phyloP scores from a whole-genome alignment of 2,888 invertebrate genomes.

The Netelia fuscicornis region DNA sequence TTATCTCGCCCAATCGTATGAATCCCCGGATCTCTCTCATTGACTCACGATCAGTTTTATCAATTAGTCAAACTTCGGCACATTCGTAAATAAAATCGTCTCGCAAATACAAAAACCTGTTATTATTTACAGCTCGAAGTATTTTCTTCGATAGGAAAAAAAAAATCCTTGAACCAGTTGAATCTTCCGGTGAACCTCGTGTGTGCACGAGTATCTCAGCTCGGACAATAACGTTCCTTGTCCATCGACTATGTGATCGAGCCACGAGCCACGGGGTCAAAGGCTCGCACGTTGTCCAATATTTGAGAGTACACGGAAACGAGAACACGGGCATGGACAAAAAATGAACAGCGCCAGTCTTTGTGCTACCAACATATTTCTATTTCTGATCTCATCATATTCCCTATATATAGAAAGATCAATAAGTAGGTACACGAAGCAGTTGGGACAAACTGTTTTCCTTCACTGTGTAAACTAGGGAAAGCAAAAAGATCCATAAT shows the following conservation, averaged over 20 bases:
- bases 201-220: conserved; percentile 5
- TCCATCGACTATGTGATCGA: conserved; percentile 19
- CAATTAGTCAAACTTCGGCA: background rate
- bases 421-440: background rate
- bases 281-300: conserved; percentile 65
- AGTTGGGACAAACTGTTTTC: background rate
- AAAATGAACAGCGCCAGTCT: conserved; percentile 71
- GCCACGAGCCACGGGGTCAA: conserved; percentile 53
- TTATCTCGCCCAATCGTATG: no score
- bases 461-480: no score
- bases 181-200: conserved; percentile 4
- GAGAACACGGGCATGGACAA: conserved; percentile 66
- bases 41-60: no score
- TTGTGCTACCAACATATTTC: conserved; percentile 71
- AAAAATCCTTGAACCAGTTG: conserved; percentile 3
- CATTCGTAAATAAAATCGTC: background rate
- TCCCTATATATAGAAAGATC: background rate
- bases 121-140: conserved; percentile 9
- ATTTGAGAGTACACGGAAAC: conserved; percentile 73
- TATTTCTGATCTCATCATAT: conserved; percentile 53
- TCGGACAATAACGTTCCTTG: conserved; percentile 58
- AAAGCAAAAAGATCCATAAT: no score
- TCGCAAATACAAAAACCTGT: background rate
- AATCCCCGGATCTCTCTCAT: no score
- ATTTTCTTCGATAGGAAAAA: no score